These are phyloP conservation scores for Ruditapes philippinarum DNA, from an alignment of 1,140 invertebrate genomes.

Conservation along the genomic window DNA sequence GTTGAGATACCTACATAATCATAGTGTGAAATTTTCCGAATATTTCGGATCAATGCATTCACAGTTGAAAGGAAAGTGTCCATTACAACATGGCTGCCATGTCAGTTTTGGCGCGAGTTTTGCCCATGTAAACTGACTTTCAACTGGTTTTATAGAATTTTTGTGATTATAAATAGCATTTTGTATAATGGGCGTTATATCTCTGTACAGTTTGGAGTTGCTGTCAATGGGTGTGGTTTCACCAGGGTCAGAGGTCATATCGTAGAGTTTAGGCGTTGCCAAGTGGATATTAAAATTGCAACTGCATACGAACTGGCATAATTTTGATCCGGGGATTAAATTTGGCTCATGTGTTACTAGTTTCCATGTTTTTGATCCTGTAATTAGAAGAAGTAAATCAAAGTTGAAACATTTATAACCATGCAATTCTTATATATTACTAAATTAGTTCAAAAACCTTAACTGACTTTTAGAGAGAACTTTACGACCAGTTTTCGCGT, in stretches of 20 bases:
- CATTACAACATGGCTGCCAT: slow-evolving; percentile 78
- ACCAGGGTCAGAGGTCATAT: slow-evolving; percentile 81
- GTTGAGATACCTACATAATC: too few relatives aligned
- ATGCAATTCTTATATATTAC: neutral
- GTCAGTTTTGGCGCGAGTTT: slow-evolving; percentile 82
- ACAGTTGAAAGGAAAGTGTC: slow-evolving; percentile 71
- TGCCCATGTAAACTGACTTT: slow-evolving; percentile 75
- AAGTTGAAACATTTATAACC: too few relatives aligned
- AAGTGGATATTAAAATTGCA: slow-evolving; percentile 77
- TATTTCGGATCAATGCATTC: slow-evolving; percentile 68
- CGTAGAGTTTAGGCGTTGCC: slow-evolving; percentile 81
- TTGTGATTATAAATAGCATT: slow-evolving; percentile 72
- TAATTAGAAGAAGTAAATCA: neutral
- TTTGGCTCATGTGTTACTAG: slow-evolving; percentile 74
- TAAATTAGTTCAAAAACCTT: neutral
- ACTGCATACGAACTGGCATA: slow-evolving; percentile 82
- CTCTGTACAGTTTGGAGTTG: slow-evolving; percentile 51
- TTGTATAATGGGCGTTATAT: slow-evolving; percentile 71
- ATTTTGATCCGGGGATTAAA: slow-evolving; percentile 75
- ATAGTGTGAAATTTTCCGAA: too few relatives aligned
- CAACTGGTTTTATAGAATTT: slow-evolving; percentile 66
- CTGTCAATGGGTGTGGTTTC: slow-evolving; percentile 76
- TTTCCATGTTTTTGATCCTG: slow-evolving; percentile 75
- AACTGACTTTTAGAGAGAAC: neutral
- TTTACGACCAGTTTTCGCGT: neutral